These are phyloP conservation scores for Lasaia peninsularis DNA, from an alignment of 1,140 invertebrate genomes.

Conservation along the genomic window DNA sequence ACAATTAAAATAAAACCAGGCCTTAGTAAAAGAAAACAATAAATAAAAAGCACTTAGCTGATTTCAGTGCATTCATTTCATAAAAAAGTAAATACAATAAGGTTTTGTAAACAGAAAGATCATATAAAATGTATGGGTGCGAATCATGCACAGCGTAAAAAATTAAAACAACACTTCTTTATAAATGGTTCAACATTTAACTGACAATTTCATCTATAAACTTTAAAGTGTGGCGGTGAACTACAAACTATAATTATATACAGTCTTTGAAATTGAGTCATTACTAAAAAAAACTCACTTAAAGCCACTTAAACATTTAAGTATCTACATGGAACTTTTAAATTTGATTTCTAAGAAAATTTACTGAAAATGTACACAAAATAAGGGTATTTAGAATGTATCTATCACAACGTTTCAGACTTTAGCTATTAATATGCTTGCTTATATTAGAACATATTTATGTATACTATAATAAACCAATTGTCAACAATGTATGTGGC, in stretches of 20 bases:
- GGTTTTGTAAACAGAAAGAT: conserved; percentile 1
- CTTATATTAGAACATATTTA: conserved; percentile 26
- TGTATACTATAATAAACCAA: conserved; percentile 33
- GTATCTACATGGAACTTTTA: conserved; percentile 18
- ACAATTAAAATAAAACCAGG: conserved; percentile 32
- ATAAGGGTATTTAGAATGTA: conserved; percentile 11
- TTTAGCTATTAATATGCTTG: conserved; percentile 29
- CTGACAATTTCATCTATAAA: conserved; percentile 11
- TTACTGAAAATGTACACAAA: conserved; percentile 23
- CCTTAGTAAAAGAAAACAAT: conserved; percentile 33
- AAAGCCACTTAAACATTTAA: conserved; percentile 9
- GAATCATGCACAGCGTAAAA: neutral
- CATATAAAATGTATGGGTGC: conserved; percentile 5
- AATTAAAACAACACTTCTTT: conserved; percentile 12
- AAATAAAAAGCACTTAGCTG: conserved; percentile 19
- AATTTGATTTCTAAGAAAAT: conserved; percentile 29
- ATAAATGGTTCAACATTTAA: conserved; percentile 20
- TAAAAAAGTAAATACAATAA: conserved; percentile 21
- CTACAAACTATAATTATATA: neutral
- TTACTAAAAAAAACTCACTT: conserved; percentile 2
- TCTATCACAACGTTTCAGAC: conserved; percentile 62
- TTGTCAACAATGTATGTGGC: conserved; percentile 22
- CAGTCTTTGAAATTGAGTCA: conserved; percentile 7
- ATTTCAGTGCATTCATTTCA: conserved; percentile 29
- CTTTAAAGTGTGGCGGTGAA: neutral